Percentiles rank a stretch among this genome's conserved stretches.
Conservation (phyloP, 2,888 invertebrate genomes). For the Leistus spinibarbis region DNA sequence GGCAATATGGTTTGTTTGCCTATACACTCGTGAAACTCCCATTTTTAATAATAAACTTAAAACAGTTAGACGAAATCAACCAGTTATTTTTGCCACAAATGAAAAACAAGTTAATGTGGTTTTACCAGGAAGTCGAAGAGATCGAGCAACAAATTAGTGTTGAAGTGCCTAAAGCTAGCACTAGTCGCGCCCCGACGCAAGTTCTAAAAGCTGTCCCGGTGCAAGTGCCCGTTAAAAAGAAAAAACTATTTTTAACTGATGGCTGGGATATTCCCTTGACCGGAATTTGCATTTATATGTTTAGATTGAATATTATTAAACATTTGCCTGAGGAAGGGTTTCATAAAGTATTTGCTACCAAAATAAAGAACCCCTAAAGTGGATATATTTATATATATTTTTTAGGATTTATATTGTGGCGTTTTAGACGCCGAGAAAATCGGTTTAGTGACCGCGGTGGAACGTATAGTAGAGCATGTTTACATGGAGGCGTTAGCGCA, state of each 20-base stretch:
- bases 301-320: slow-evolving; percentile 81
- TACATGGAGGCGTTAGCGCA: slow-evolving; percentile 90
- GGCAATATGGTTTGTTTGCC: slow-evolving; percentile 79
- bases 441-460: slow-evolving; percentile 84
- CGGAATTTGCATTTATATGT: slow-evolving; percentile 85
- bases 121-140: slow-evolving; percentile 85
- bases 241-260: slow-evolving; percentile 83
- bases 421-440: slow-evolving; percentile 78
- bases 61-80: slow-evolving; percentile 83
- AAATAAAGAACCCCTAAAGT: neutral
- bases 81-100: slow-evolving; percentile 84
- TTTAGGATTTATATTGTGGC: slow-evolving; percentile 70
- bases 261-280: slow-evolving; percentile 82
- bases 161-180: slow-evolving; percentile 50
- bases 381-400: neutral
- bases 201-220: slow-evolving; percentile 43
- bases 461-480: slow-evolving; percentile 85
- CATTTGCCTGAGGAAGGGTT: slow-evolving; percentile 92
- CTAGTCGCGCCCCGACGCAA: slow-evolving; percentile 57
- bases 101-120: slow-evolving; percentile 85
- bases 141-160: slow-evolving; percentile 56
- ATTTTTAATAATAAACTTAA: slow-evolving; percentile 8
- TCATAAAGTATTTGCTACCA: slow-evolving; percentile 67
- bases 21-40: neutral
- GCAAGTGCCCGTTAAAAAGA: slow-evolving; percentile 62